These are phyloP conservation scores for Cochlearius cochlearius DNA, from an alignment of 2,113 vertebrate species.

Conservation along the genomic window DNA sequence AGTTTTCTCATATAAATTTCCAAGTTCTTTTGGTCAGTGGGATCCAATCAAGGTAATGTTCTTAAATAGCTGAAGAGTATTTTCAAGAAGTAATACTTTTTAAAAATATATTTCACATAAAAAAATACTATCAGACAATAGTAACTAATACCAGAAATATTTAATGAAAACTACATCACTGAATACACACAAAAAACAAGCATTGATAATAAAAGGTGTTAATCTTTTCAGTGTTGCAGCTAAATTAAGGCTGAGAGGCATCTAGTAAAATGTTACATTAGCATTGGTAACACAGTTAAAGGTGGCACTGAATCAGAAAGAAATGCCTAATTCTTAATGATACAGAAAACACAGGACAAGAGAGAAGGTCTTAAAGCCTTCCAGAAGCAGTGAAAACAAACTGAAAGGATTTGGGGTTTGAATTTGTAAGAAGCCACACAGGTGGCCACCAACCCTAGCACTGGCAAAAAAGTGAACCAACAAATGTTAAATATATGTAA, in stretches of 20 bases:
- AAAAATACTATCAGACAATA: not conserved
- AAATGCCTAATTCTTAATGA: not conserved
- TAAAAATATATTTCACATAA: not conserved
- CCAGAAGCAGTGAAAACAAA: not conserved
- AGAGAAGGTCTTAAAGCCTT: not conserved
- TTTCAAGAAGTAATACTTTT: not conserved
- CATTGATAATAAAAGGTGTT: not conserved
- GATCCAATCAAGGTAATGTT: slow-evolving; percentile 88
- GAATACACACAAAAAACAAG: not conserved
- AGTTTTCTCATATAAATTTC: slow-evolving; percentile 79
- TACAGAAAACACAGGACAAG: not conserved
- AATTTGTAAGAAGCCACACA: not conserved
- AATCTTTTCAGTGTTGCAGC: not conserved
- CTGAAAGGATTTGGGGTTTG: not conserved
- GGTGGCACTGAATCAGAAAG: not conserved
- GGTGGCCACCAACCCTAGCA: not conserved
- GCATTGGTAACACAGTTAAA: not conserved
- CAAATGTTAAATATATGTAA: not conserved
- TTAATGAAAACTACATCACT: not conserved
- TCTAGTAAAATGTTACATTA: not conserved
- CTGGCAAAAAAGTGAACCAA: not conserved
- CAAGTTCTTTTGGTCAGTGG: slow-evolving; percentile 86
- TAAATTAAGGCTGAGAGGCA: not conserved
- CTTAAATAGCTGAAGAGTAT: not conserved
- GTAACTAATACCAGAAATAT: not conserved